Evolutionary conservation across 1,140 invertebrate genomes (phyloP).

Genomic region (Drosophila truncata): DNA sequence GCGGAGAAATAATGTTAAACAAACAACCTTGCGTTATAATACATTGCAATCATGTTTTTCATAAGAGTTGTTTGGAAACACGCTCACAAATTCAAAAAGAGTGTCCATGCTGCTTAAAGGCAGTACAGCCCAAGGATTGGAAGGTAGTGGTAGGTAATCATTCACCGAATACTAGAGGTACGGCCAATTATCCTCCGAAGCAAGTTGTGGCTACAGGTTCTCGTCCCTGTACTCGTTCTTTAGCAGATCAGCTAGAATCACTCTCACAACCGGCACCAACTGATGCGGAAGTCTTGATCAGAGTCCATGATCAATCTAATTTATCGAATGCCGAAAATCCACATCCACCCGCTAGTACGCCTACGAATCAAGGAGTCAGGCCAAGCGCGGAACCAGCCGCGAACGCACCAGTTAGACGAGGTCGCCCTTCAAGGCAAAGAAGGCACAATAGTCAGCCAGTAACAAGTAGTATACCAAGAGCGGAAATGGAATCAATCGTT

Average conservation of each 20-base stretch:
- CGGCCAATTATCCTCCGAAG: neutral
- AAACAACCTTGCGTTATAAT: neutral
- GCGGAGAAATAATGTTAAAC: slow-evolving; percentile 5
- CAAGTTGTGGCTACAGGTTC: slow-evolving; percentile 3
- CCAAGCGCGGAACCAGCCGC: neutral
- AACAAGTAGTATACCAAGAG: no score
- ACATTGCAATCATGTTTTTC: neutral
- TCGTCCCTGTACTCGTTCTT: neutral
- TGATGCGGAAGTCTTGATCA: no score
- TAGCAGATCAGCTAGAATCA: neutral
- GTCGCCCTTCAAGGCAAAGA: neutral
- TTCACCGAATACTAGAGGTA: no score
- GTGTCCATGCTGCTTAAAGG: neutral
- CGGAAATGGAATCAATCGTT: no score
- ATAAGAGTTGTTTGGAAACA: slow-evolving; percentile 3
- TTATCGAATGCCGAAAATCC: neutral
- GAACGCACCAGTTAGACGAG: slow-evolving; percentile 1
- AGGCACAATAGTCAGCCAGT: no score
- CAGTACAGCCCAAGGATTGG: slow-evolving; percentile 1
- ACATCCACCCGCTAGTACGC: neutral
- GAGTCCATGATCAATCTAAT: no score
- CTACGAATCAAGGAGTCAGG: neutral
- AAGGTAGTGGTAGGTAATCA: neutral
- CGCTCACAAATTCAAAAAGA: no score
- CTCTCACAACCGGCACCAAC: no score